Conservation (phyloP, 2,888 invertebrate species). For the Erebia epiphron region DNA sequence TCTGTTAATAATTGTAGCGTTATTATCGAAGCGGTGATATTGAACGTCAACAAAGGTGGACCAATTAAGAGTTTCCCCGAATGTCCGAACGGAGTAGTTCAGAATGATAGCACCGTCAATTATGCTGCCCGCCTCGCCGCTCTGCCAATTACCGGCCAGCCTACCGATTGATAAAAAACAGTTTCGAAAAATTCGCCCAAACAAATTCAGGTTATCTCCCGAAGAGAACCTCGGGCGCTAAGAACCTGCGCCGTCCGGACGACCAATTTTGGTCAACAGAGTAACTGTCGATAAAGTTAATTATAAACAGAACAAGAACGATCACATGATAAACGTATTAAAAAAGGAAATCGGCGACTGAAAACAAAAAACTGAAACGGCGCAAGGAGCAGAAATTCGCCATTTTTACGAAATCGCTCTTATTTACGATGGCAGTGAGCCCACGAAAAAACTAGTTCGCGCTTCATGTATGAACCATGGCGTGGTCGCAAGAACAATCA, state of each 20-base stretch:
- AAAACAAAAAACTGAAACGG: constrained; percentile 52
- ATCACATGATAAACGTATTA: constrained; percentile 32
- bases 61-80: constrained; percentile 82
- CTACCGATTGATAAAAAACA: constrained; percentile 80
- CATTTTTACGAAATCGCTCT: constrained; percentile 65
- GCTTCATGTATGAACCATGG: constrained; percentile 83
- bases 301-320: constrained; percentile 60
- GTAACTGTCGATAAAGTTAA: constrained; percentile 64
- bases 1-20: constrained; percentile 75
- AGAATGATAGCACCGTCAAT: constrained; percentile 80
- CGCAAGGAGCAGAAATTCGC: constrained; percentile 56
- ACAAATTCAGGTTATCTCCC: constrained; percentile 75
- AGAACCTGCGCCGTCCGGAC: constrained; percentile 55
- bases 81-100: constrained; percentile 73
- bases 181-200: constrained; percentile 73
- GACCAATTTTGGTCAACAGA: constrained; percentile 57
- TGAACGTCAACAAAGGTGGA: constrained; percentile 77
- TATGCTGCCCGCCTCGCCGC: constrained; percentile 67
- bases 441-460: constrained; percentile 77
- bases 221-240: constrained; percentile 58
- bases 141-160: constrained; percentile 74
- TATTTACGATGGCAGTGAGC: constrained; percentile 61
- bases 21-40: constrained; percentile 78
- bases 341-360: constrained; percentile 38
- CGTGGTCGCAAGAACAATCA: constrained; percentile 78